These are phyloP conservation scores for Azorinus chamasolen DNA, from an alignment of 2,888 invertebrate species.

Conservation along the genomic window DNA sequence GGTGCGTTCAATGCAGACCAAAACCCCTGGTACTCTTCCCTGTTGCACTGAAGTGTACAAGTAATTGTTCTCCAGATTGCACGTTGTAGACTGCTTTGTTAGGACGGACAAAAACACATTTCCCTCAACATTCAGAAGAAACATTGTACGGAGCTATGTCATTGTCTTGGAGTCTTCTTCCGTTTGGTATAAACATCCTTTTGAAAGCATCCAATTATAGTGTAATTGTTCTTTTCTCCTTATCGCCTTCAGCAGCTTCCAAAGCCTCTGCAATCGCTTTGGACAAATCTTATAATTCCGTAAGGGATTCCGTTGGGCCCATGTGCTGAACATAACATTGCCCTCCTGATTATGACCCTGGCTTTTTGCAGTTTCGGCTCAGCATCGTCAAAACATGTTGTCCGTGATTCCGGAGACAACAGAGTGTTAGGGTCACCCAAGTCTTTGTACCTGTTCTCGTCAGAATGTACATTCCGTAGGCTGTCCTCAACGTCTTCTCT, in stretches of 20 bases:
- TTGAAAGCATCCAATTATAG: no score
- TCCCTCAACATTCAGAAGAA: slow-evolving; percentile 45
- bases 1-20: no score
- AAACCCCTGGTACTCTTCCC: no score
- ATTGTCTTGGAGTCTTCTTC: not conserved
- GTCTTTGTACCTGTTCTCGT: no score
- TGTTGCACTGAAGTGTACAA: no score
- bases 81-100: slow-evolving; percentile 15
- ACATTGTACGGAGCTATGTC: slow-evolving; percentile 13
- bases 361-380: slow-evolving; percentile 31
- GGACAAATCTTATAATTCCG: slow-evolving; percentile 1
- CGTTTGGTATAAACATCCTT: not conserved
- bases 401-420: no score
- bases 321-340: slow-evolving; percentile 29
- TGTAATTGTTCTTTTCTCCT: not conserved
- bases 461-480: no score
- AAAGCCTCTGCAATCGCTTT: not conserved
- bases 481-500: no score
- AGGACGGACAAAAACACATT: slow-evolving; percentile 48
- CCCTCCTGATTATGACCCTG: no score
- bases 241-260: not conserved
- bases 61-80: no score
- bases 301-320: slow-evolving; percentile 45
- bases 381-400: no score
- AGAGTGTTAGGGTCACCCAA: no score